Percentiles rank a stretch among this genome's conserved stretches.
Conservation (phyloP, 2,113 vertebrate genomes). For the Alethe castanea region DNA sequence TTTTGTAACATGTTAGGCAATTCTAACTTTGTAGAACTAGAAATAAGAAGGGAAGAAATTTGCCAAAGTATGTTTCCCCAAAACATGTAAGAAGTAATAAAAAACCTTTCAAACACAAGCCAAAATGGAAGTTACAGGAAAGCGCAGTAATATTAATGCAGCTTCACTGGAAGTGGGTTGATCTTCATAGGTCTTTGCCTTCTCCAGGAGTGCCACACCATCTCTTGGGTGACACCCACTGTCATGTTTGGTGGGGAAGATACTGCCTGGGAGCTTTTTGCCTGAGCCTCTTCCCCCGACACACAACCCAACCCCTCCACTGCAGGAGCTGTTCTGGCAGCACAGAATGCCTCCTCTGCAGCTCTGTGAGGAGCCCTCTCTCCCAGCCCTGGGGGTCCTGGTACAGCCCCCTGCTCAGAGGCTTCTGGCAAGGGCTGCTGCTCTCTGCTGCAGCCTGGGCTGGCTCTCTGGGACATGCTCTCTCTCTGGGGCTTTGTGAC, state of each 20-base stretch:
- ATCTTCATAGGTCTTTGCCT: not conserved
- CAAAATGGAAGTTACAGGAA: not conserved
- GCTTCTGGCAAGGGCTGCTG: not conserved
- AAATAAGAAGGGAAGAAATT: not conserved
- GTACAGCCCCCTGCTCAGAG: not conserved
- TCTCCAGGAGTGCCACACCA: not conserved
- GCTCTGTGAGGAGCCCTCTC: not conserved
- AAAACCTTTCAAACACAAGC: not conserved
- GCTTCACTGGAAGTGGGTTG: not conserved
- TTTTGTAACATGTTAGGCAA: not conserved
- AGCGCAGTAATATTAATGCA: not conserved
- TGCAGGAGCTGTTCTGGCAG: not conserved
- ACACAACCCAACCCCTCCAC: fast-evolving
- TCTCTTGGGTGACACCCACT: not conserved
- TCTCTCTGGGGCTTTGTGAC: not conserved
- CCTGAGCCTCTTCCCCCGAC: not conserved
- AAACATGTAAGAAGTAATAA: not conserved
- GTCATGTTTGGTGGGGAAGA: not conserved
- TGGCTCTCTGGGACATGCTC: not conserved
- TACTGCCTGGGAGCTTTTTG: not conserved
- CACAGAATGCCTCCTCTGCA: not conserved
- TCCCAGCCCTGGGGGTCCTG: not conserved
- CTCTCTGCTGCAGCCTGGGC: not conserved
- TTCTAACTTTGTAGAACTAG: not conserved
- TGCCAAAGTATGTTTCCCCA: not conserved